These are phyloP conservation scores for Okamejei kenojei DNA, from an alignment of 2,797 vertebrate species.

Conservation along the genomic window DNA sequence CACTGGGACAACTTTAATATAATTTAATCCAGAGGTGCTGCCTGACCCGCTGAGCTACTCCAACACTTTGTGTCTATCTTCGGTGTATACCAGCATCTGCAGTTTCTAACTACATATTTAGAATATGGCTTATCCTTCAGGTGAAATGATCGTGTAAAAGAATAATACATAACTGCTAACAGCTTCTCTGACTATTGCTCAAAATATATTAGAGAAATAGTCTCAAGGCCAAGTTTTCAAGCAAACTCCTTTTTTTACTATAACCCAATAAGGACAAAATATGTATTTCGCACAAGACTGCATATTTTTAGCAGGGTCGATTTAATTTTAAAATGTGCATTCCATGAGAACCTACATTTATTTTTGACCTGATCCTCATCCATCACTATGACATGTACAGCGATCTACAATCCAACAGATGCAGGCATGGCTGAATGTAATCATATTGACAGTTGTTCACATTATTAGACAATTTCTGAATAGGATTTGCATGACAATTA, in stretches of 20 bases:
- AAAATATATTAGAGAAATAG: background rate
- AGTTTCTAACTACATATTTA: too few relatives aligned
- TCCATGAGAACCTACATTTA: background rate
- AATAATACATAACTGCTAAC: background rate
- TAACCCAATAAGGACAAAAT: slow-evolving; percentile 33
- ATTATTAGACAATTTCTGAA: background rate
- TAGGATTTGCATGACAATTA: background rate
- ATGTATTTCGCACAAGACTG: slow-evolving; percentile 1
- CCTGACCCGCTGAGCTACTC: too few relatives aligned
- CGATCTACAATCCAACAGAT: background rate
- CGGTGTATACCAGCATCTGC: too few relatives aligned
- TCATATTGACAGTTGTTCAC: background rate
- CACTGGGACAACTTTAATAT: background rate
- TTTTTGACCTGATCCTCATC: slow-evolving; percentile 27
- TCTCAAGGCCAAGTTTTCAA: background rate
- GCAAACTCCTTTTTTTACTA: background rate
- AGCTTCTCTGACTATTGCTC: background rate
- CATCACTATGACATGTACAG: slow-evolving; percentile 11
- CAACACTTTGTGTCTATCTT: too few relatives aligned
- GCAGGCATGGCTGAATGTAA: background rate
- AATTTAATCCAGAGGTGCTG: background rate
- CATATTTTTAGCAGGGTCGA: background rate
- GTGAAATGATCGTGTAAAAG: background rate
- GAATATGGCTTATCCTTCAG: background rate
- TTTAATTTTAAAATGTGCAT: slow-evolving; percentile 22